Percentiles rank a stretch among this genome's conserved stretches.
Conservation (phyloP, 2,888 invertebrate genomes). For the Incurvaria masculella region DNA sequence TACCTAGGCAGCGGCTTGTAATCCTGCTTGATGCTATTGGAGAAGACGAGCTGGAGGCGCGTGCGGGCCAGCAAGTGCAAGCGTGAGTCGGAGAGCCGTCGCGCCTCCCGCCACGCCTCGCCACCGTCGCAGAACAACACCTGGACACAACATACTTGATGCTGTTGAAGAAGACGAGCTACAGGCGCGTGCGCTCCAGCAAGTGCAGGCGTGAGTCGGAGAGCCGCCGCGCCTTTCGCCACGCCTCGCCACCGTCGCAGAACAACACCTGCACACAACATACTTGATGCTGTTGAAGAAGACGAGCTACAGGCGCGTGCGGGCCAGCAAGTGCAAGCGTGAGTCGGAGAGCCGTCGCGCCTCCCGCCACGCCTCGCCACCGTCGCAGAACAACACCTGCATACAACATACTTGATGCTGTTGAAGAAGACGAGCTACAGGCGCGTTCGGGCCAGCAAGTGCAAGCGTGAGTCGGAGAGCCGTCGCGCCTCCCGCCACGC, state of each 20-base stretch:
- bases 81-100: slow-evolving; percentile 69
- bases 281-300: slow-evolving; percentile 73
- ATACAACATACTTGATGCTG: slow-evolving; percentile 64
- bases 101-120: slow-evolving; percentile 72
- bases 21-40: slow-evolving; percentile 71
- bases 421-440: slow-evolving; percentile 68
- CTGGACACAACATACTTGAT: slow-evolving; percentile 20
- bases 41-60: slow-evolving; percentile 62
- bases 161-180: not conserved
- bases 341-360: slow-evolving; percentile 68
- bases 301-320: slow-evolving; percentile 61
- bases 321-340: slow-evolving; percentile 70
- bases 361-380: slow-evolving; percentile 73
- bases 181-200: not conserved
- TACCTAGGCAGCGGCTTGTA: slow-evolving; percentile 67
- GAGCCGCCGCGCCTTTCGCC: slow-evolving; percentile 68
- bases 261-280: slow-evolving; percentile 51
- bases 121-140: slow-evolving; percentile 57
- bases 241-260: slow-evolving; percentile 63
- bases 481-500: slow-evolving; percentile 72
- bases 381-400: slow-evolving; percentile 52
- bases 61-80: slow-evolving; percentile 71
- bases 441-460: slow-evolving; percentile 67
- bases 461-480: slow-evolving; percentile 69
- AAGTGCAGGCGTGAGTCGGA: not conserved